Base-by-base conservation (phyloP, 2,797 vertebrate species). In the Melanotaenia parkinsoni region DNA sequence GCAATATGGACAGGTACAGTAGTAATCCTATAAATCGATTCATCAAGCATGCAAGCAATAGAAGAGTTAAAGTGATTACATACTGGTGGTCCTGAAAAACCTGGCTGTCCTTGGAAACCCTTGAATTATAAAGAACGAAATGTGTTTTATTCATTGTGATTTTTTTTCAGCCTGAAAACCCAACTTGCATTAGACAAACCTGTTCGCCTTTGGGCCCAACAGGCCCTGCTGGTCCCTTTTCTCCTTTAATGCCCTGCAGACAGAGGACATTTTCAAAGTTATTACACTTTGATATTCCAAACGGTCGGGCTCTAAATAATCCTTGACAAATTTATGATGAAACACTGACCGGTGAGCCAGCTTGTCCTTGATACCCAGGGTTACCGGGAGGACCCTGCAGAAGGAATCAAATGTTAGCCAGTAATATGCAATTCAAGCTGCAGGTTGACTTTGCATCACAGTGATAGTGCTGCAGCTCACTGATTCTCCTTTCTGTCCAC, bases 71-170 rank as follows among this genome's bases (percentile, higher is more conserved):
- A 57, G 11, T 2, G 26, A 60, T 65, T 63, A 95, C 96, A 93
- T 86, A 99, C 98, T 58, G 94, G 95, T 0, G 93, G 92, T 65
- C 98, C 98, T 0, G 96, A 97, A 77, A 98, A 98, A 74, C 98
- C 97, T 0, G 97, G 95, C 30, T 95, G 95, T 85, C 98, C 98
- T 95, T 95, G 95, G 86, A 97, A 98, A 74, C 97, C 98, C 98
- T 99, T 80, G 0, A 38, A 83, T 87, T 50, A 81, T 82, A 83
- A 80, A 70, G 2, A 77, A 20, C 20, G 14, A 61, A 16, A 70
- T 1, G 40, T 6, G 1, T 10, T 62, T 37, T 7, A 24, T 54
- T 57, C 50, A 2, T 20, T 58, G 63, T 54, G 4, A 22, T 22
- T 11, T 5, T 26, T 61, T 47, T 47, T 37, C 30, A 10, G 26